Percentiles rank a stretch among this genome's conserved stretches.
Evolutionary conservation across 2,888 invertebrate genomes (phyloP).

Genomic region (Thalpophila matura): DNA sequence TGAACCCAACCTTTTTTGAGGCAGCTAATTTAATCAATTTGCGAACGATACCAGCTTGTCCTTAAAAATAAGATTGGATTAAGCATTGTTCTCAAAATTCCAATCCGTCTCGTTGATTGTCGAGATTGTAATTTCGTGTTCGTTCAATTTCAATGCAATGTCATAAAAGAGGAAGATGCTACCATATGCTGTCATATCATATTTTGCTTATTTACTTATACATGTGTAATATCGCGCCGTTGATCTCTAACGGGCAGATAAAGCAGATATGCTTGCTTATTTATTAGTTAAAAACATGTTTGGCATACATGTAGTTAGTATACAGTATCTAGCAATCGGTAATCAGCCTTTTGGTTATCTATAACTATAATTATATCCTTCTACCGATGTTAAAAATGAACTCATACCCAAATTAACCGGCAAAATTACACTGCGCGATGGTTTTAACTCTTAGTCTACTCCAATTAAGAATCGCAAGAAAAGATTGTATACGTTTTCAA

Average conservation of each 20-base stretch:
- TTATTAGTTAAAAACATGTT: constrained; percentile 37
- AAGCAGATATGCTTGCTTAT: constrained; percentile 16
- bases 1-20: constrained; percentile 77
- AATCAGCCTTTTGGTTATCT: constrained; percentile 12
- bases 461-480: constrained; percentile 1
- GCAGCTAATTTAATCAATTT: constrained; percentile 85
- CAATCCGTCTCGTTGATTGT: constrained; percentile 42
- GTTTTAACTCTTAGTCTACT: constrained; percentile 2
- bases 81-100: constrained; percentile 67
- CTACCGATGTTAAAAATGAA: background rate
- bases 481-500: background rate
- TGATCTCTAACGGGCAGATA: constrained; percentile 31
- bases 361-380: background rate
- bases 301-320: constrained; percentile 14
- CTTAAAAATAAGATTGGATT: constrained; percentile 67
- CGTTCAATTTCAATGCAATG: constrained; percentile 53
- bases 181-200: constrained; percentile 2
- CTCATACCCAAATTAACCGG: background rate
- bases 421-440: background rate
- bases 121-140: constrained; percentile 43
- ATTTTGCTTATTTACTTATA: constrained; percentile 8
- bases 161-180: constrained; percentile 32
- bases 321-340: constrained; percentile 6
- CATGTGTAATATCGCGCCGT: constrained; percentile 12
- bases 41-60: constrained; percentile 72